A percentile compares a stretch with the other conserved stretches of the same genome.
phyloP scores from a whole-genome alignment of 2,888 invertebrate species.

The Yponomeuta plumbellus region DNA sequence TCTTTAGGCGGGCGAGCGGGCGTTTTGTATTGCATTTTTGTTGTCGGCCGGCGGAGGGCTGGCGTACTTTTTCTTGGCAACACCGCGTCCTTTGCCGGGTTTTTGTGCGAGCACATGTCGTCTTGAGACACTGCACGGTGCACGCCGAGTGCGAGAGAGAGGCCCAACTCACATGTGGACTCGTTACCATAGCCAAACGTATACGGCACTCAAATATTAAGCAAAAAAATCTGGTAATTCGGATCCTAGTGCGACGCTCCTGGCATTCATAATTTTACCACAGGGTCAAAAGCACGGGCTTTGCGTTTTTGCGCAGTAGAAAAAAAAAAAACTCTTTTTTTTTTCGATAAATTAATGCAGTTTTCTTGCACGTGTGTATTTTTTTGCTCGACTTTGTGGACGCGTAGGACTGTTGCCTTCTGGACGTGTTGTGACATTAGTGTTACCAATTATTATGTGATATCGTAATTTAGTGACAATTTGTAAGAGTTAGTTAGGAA shows the following conservation, averaged over 20 bases:
- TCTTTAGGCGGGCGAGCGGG: conserved; percentile 71
- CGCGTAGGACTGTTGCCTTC: conserved; percentile 71
- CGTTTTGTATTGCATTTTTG: conserved; percentile 68
- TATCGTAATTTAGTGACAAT: conserved; percentile 68
- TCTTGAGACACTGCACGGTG: conserved; percentile 50
- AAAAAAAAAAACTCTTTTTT: conserved; percentile 43
- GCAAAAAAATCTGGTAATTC: conserved; percentile 72
- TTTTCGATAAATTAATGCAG: conserved; percentile 54
- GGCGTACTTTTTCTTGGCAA: conserved; percentile 35
- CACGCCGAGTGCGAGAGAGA: conserved; percentile 65
- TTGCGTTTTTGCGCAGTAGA: conserved; percentile 46
- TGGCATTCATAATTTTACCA: conserved; percentile 73
- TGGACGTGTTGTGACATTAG: conserved; percentile 73
- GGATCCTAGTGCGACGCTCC: conserved; percentile 68
- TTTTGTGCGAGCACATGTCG: conserved; percentile 63
- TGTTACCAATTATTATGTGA: conserved; percentile 72
- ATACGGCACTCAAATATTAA: conserved; percentile 73
- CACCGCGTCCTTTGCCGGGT: conserved; percentile 48
- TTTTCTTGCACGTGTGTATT: conserved; percentile 63
- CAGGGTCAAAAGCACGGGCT: conserved; percentile 72
- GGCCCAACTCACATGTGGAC: conserved; percentile 62
- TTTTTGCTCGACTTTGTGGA: conserved; percentile 38
- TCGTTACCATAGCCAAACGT: conserved; percentile 50
- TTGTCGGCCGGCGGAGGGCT: conserved; percentile 44
- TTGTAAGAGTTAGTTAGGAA: conserved; percentile 67